These are phyloP conservation scores for Falco naumanni DNA, from an alignment of 2,797 vertebrate species.

Conservation along the genomic window DNA sequence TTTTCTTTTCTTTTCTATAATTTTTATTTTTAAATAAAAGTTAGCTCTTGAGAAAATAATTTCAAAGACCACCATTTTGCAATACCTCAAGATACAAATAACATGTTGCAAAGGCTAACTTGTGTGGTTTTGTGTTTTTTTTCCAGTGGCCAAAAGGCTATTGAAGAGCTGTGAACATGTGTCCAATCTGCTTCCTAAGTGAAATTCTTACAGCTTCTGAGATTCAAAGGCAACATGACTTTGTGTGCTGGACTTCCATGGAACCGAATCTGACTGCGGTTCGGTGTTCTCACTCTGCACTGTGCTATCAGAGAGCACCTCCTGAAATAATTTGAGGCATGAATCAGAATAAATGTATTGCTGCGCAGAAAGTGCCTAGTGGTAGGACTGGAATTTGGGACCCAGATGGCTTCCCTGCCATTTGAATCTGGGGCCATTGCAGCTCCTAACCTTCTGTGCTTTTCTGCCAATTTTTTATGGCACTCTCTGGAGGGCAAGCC, in stretches of 20 bases:
- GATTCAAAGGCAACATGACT: not conserved
- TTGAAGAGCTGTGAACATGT: not conserved
- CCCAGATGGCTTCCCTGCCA: conserved; percentile 69
- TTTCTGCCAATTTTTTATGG: conserved; percentile 59
- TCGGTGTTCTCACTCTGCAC: not conserved
- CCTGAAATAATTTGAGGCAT: conserved; percentile 63
- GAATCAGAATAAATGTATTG: conserved; percentile 68
- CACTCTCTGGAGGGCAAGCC: conserved; percentile 54
- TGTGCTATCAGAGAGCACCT: conserved; percentile 58
- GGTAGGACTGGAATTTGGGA: conserved; percentile 72
- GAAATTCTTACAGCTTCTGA: not conserved
- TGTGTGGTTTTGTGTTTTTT: not conserved
- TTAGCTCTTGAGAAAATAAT: not conserved
- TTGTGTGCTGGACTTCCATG: not conserved
- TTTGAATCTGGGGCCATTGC: conserved; percentile 50
- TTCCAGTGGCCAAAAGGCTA: not conserved
- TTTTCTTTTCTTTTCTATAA: not conserved
- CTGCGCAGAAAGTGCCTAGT: conserved; percentile 54
- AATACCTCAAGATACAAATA: not conserved
- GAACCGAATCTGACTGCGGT: not conserved
- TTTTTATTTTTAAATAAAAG: not conserved
- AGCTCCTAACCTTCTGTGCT: conserved; percentile 58
- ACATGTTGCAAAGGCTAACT: not conserved
- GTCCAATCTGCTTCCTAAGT: not conserved
- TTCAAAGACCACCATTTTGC: not conserved